phyloP scores from a whole-genome alignment of 2,888 invertebrate genomes.

The Acanthoscelides obtectus region DNA sequence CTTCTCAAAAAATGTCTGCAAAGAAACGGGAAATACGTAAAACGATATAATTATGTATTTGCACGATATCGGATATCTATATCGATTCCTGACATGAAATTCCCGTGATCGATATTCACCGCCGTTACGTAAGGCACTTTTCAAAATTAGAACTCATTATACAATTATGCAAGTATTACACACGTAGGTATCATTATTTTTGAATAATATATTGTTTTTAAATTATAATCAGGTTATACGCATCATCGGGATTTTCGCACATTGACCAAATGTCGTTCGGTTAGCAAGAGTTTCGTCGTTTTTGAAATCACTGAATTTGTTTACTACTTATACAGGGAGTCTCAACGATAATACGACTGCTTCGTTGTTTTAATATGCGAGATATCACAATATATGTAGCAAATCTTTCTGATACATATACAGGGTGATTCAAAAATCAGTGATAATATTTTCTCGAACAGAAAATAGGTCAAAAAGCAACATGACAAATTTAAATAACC shows the following conservation, averaged over 20 bases:
- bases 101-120: not conserved
- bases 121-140: not conserved
- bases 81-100: not conserved
- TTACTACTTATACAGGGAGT: not conserved
- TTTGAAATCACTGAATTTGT: not conserved
- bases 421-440: no score
- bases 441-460: no score
- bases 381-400: no score
- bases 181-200: not conserved
- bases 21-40: not conserved
- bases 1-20: not conserved
- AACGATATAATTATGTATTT: not conserved
- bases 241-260: not conserved
- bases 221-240: not conserved
- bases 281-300: not conserved
- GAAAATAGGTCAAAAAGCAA: no score
- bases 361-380: no score
- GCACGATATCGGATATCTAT: not conserved
- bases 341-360: no score
- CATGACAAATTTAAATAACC: no score
- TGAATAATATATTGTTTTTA: not conserved
- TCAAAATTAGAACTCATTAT: not conserved
- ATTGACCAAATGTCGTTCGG: not conserved
- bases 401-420: no score
- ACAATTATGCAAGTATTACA: not conserved